Percentiles rank a stretch among this genome's conserved stretches.
These are phyloP conservation scores for Catharus ustulatus DNA, from an alignment of 2,797 vertebrate genomes.

Conservation along the genomic window DNA sequence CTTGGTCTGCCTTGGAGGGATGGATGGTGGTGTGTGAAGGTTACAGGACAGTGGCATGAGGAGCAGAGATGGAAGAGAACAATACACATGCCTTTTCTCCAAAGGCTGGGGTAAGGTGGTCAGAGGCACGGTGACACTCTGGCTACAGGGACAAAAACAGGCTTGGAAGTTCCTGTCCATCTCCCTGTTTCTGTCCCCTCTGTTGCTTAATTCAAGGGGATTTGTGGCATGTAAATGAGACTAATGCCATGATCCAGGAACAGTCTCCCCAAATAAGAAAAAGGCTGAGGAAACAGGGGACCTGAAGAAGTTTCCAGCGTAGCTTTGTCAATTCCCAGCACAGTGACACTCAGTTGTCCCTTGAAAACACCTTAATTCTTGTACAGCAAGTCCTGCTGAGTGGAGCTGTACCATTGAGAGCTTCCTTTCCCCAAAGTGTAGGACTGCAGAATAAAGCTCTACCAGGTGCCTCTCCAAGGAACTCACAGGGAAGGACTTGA, in stretches of 20 bases:
- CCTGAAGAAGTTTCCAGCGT: background rate
- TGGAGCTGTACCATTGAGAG: background rate
- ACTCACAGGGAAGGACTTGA: background rate
- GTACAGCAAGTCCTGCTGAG: background rate
- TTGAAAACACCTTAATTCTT: background rate
- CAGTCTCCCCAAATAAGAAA: background rate
- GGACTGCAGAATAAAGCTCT: background rate
- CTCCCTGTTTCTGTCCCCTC: background rate
- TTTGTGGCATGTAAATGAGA: background rate
- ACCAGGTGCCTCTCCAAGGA: background rate
- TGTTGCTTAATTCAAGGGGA: background rate
- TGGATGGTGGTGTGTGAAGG: background rate
- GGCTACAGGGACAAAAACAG: background rate
- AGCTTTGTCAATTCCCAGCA: background rate
- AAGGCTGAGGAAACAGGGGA: background rate
- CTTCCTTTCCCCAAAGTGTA: background rate
- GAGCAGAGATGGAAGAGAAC: background rate
- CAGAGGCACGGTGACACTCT: background rate
- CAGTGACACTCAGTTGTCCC: background rate
- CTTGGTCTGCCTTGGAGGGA: background rate
- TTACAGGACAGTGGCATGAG: background rate
- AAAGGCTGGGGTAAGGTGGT: background rate
- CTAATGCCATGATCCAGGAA: background rate
- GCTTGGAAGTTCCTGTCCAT: background rate
- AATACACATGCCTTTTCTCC: background rate